Evolutionary conservation across 2,888 invertebrate species (phyloP), one percentile per base, ranked within the genome.

Genomic region (Operophtera brumata): DNA sequence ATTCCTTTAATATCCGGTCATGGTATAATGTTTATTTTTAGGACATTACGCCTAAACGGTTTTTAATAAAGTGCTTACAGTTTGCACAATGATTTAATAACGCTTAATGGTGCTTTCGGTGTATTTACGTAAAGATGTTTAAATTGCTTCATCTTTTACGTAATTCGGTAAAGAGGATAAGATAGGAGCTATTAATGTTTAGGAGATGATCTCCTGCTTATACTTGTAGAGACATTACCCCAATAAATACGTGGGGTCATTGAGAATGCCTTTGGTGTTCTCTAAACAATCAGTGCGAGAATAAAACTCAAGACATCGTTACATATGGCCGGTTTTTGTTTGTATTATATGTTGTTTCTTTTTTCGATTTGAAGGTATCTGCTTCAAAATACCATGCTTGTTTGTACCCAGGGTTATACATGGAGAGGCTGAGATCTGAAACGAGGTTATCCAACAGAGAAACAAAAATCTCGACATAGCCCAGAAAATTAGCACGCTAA

Each of bases 1-100:
- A 56, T 54, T 54, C 30, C 47, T 57, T 59, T 57, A 59, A 59
- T 59, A 59, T 59, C 59, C 59, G 52, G 52, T 26, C 26, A 13
- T 10, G 52, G 40, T 47, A 11, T 41, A 47, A 55, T 56, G 47
- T 56, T 53, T 54, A 50, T 45, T 54, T 53, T 54, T 28, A 40
- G 20, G 32, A 47, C 59, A 44, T 59, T 47, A 53, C 20, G 43
- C 48, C n/a, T 53, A 55, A 55, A 56, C 47, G 49, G 45, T 53
- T 54, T 56, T 56, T 53, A 56, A 53, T 53, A 54, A 56, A 56
- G 45, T 50, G 41, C 52, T 45, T 26, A 12, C 44, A 47, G 56
- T 56, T 59, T 55, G 37, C 20, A 42, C 48, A 43, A 58, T 52
- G 54, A 52, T 49, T 55, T 55, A 58, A 54, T 54, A 56, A 49